Conservation (phyloP, 2,113 vertebrate species). For the Malurus cyaneus region DNA sequence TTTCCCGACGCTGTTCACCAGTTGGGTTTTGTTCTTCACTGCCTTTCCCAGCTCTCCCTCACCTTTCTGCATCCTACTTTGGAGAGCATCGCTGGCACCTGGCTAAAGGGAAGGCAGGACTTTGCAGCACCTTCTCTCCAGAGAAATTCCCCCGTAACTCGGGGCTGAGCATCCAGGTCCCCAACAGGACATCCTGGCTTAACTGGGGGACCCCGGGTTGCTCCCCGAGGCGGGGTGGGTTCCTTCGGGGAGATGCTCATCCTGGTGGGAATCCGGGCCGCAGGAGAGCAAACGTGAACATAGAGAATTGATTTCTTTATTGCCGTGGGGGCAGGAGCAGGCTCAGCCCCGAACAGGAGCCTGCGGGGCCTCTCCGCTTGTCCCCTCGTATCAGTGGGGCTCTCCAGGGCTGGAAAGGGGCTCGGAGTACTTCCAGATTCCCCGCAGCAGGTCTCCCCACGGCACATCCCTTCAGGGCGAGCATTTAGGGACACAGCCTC, state of each 20-base stretch:
- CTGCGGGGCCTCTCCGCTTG: not conserved
- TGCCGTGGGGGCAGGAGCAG: not conserved
- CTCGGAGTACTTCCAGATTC: not conserved
- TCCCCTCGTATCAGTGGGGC: not conserved
- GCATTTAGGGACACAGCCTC: not conserved
- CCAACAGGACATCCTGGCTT: not conserved
- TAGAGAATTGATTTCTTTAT: accelerated
- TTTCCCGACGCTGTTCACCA: not conserved
- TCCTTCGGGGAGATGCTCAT: not conserved
- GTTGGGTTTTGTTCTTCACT: not conserved
- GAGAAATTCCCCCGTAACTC: accelerated
- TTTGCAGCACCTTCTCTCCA: accelerated
- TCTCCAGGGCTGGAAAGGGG: not conserved
- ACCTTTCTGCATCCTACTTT: not conserved
- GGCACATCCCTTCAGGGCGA: accelerated
- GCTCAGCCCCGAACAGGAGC: not conserved
- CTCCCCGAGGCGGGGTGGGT: accelerated
- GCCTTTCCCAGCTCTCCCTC: not conserved
- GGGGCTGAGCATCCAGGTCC: not conserved
- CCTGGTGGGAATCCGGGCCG: not conserved
- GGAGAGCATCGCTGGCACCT: not conserved
- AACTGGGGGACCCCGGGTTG: not conserved
- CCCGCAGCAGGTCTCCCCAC: not conserved
- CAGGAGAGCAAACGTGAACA: not conserved
- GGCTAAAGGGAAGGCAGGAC: not conserved